Conservation (phyloP, 2,797 vertebrate species). For the Cuculus canorus region DNA sequence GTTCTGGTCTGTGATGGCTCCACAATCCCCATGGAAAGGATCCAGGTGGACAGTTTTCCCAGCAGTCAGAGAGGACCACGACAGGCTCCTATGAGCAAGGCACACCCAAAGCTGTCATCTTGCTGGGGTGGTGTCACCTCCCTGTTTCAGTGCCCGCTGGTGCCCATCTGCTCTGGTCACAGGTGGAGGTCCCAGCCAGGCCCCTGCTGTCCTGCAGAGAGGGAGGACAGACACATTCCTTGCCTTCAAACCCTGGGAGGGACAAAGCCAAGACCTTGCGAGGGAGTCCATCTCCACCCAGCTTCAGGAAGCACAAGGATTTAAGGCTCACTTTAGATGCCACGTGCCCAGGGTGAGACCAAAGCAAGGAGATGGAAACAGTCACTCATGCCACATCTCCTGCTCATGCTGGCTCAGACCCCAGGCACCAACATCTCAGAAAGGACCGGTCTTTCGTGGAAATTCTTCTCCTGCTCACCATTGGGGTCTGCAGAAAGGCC, state of each 20-base stretch:
- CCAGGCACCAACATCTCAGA: background rate
- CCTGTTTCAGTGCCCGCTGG: background rate
- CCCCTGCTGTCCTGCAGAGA: background rate
- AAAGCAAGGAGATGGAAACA: background rate
- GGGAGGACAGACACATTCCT: background rate
- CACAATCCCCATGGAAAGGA: background rate
- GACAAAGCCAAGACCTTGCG: background rate
- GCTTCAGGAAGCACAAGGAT: background rate
- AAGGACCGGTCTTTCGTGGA: background rate
- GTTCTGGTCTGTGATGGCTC: background rate
- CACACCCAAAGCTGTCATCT: background rate
- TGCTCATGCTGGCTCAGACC: accelerated
- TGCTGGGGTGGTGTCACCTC: background rate
- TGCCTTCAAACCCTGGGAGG: background rate
- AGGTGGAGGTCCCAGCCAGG: background rate
- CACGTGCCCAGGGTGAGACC: background rate
- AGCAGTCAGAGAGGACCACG: background rate
- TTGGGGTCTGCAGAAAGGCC: background rate
- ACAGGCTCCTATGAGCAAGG: accelerated
- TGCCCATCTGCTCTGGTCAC: background rate
- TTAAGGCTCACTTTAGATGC: background rate
- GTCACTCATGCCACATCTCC: accelerated
- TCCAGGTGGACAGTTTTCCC: background rate
- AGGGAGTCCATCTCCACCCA: background rate
- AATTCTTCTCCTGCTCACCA: background rate